These are phyloP conservation scores for Drosophila mojavensis DNA, from an alignment of 1,140 invertebrate species.

Conservation along the genomic window DNA sequence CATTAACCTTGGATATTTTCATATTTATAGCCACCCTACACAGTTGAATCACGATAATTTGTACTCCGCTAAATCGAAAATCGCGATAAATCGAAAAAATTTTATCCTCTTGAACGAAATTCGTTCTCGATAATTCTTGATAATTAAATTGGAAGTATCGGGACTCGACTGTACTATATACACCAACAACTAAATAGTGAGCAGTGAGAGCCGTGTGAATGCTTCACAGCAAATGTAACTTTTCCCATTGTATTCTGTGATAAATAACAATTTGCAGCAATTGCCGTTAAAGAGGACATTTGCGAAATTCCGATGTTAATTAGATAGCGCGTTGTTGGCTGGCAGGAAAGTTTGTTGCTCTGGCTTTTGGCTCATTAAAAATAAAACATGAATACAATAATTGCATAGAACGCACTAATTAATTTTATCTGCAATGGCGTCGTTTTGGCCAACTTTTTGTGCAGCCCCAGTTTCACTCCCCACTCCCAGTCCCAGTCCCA, in stretches of 20 bases:
- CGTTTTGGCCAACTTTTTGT: slow-evolving; percentile 26
- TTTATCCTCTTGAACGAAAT: no score
- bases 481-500: no score
- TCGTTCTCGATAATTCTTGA: no score
- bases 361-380: slow-evolving; percentile 35
- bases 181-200: no score
- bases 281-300: slow-evolving; percentile 5
- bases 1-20: no score
- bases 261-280: not conserved
- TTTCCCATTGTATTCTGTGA: not conserved
- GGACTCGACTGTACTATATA: no score
- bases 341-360: slow-evolving; percentile 1
- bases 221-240: not conserved
- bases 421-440: slow-evolving; percentile 43
- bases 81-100: no score
- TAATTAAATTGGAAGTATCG: no score
- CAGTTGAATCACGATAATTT: no score
- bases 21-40: no score
- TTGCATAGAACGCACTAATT: slow-evolving; percentile 44
- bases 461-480: not conserved
- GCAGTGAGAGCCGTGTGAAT: no score
- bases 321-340: slow-evolving; percentile 6
- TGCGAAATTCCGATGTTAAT: slow-evolving; percentile 22
- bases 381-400: slow-evolving; percentile 36
- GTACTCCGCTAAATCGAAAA: no score